Evolutionary conservation across 1,140 invertebrate genomes (phyloP), one percentile per base, ranked within the genome.

Genomic region (Coboldia fuscipes): DNA sequence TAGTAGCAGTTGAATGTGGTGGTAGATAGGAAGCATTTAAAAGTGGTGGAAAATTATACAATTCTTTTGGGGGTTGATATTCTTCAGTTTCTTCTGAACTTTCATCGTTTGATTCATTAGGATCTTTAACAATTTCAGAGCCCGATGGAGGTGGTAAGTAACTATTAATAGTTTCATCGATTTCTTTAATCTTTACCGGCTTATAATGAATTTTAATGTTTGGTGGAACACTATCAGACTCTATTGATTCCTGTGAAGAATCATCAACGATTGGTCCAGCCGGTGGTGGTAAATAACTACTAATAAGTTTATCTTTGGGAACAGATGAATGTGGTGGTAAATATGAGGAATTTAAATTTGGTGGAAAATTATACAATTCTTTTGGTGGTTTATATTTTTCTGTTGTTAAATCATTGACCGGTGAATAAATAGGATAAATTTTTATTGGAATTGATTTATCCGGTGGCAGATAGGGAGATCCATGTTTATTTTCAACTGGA

Each of bases 301-400:
- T 42, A 2, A 54, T 37, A 0, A 36, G 37, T 30, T 45, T 40
- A 6, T 45, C 41, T 1, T 47, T 42, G 20, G 4, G 42, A 41
- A 33, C 48, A 45, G 9, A 45, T 33, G 7, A 43, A 39, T 9
- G 0, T 21, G 50, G 48, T 18, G 46, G 41, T 5, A 45, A 42
- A 36, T 55, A 55, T 3, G 46, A 42, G 2, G 45, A 42, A 18
- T 52, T 45, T 1, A 45, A 19, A 30, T 44, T 44, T 0, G 52
- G 52, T 13, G 52, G 52, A 41, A 55, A 55, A 4, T 47, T 40
- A 29, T 54, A 52, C 1, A 45, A 30, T 38, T 53, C 42, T 26
- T 42, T 41, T 0, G 42, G 42, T 2, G 52, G 30, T 2, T 40
- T 42, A 39, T 47, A 54, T 3, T 10, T 4, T 10, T 10, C 24